Evolutionary conservation across 1,140 invertebrate genomes (phyloP), one percentile per base, ranked within the genome.

Genomic region (Archegozetes longisetosus): DNA sequence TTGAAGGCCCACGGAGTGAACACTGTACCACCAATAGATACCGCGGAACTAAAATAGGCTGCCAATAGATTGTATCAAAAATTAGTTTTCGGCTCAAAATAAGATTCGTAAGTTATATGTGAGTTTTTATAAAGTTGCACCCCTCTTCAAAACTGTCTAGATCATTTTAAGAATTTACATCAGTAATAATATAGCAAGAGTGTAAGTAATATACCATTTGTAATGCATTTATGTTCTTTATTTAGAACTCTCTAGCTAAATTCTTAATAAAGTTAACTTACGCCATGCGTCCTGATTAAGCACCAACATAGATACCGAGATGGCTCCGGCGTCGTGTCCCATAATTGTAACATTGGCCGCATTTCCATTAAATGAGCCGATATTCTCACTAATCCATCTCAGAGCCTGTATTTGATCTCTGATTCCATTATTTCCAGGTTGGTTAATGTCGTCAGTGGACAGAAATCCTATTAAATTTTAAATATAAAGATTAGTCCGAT

Each of bases 341-440:
- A 95, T 81, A 0, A 97, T 74, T 0, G 92, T 94, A 20, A 97
- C 87, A 68, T 88, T 89, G 9, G 81, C 81, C 0, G 86, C 79
- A 75, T 98, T 90, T 0, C 91, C 92, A n/a, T 87, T 87, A 68
- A 96, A 95, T 55, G 82, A 80, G 1, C 79, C 84, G 27, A 95
- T 89, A 70, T 95, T 94, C 70, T 93, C 85, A 69, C 92, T 85
- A 46, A 96, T 81, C 88, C 88, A 92, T 67, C 91, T 86, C 46
- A 92, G 73, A 0, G 88, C 88, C 1, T 88, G 87, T 66, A 92
- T 87, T 71, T 94, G 88, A 71, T 96, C 92, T 83, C 94, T 85
- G n/a, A 95, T 77, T 0, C 89, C 92, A 70, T 92, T 92, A 77
- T 96, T 95, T 23, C 87, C 63, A 84, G 85, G 51, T 81, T 85